Percentiles rank a stretch among this genome's conserved stretches.
Conservation (phyloP, 2,113 vertebrate genomes). For the Caloenas nicobarica region DNA sequence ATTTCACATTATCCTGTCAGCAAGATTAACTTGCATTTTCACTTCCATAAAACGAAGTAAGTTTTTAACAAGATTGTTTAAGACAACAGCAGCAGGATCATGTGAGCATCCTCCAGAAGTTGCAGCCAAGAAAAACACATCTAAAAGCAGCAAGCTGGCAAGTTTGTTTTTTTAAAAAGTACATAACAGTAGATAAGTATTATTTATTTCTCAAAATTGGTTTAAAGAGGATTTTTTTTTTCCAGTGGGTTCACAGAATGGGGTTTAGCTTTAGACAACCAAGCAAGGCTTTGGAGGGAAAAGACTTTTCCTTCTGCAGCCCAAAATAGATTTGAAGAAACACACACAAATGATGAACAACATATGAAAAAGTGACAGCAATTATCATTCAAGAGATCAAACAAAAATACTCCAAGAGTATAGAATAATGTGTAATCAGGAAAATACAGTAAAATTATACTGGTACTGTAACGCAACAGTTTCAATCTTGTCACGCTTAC, state of each 20-base stretch:
- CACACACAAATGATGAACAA: not conserved
- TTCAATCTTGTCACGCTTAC: slow-evolving; percentile 35
- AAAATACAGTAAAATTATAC: slow-evolving; percentile 39
- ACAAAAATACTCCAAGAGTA: slow-evolving; percentile 31
- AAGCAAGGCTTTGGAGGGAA: not conserved
- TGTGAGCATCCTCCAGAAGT: not conserved
- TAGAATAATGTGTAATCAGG: slow-evolving; percentile 24
- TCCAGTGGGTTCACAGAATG: not conserved
- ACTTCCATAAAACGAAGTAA: not conserved
- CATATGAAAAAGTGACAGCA: not conserved
- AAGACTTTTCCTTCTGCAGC: not conserved
- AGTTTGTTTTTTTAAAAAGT: not conserved
- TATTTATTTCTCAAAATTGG: not conserved
- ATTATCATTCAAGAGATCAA: slow-evolving; percentile 51
- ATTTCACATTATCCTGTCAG: not conserved
- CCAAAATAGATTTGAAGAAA: slow-evolving; percentile 4
- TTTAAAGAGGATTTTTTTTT: not conserved
- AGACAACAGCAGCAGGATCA: not conserved
- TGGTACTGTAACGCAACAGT: slow-evolving; percentile 18
- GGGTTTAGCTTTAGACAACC: not conserved
- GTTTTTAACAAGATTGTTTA: not conserved
- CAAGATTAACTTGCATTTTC: not conserved
- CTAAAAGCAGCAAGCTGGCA: not conserved
- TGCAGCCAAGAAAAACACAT: not conserved
- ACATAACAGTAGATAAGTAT: not conserved